Percentiles rank a stretch among this genome's conserved stretches.
Evolutionary conservation across 2,113 vertebrate species (phyloP).

Genomic region (Pollimyrus isidori): DNA sequence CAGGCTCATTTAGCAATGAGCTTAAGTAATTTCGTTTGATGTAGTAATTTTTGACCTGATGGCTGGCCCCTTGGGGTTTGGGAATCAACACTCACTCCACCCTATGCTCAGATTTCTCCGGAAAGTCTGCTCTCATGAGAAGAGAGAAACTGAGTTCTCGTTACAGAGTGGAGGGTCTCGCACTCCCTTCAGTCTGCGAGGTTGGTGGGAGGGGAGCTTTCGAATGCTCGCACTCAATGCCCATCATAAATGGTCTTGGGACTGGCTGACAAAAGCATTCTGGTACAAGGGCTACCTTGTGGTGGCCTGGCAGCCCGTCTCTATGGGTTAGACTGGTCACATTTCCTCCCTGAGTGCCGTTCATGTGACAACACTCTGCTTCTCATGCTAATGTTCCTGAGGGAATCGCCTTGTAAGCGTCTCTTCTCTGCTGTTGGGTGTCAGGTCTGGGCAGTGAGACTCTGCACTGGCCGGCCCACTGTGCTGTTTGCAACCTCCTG

Average conservation of each 20-base stretch:
- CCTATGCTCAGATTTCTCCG: neutral
- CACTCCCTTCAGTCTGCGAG: neutral
- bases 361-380: neutral
- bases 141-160: neutral
- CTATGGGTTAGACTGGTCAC: neutral
- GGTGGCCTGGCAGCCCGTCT: neutral
- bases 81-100: neutral
- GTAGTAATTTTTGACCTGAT: neutral
- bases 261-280: conserved; percentile 12
- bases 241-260: neutral
- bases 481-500: neutral
- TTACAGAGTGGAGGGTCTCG: neutral
- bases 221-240: neutral
- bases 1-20: neutral
- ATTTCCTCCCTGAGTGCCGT: neutral
- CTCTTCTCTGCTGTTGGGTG: neutral
- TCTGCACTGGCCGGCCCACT: neutral
- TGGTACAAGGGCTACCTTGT: conserved; percentile 11
- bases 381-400: neutral
- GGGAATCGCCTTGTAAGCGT: neutral
- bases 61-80: neutral
- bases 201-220: neutral
- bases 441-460: neutral
- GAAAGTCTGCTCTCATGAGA: neutral
- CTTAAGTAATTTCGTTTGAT: neutral